Base-by-base conservation (phyloP, 2,888 invertebrate species). In the Liodrosophila aerea region DNA sequence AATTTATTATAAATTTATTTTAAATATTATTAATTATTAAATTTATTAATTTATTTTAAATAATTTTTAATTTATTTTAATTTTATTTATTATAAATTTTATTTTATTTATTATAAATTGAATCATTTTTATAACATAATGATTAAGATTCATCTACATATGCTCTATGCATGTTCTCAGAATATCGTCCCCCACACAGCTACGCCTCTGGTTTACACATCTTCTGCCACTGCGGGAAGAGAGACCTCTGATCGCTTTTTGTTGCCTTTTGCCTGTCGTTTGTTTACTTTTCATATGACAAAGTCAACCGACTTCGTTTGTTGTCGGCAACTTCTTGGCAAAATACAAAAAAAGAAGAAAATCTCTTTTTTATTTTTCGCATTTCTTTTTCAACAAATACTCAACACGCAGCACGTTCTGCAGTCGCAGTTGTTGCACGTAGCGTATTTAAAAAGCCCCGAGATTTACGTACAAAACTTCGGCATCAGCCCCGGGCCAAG, bases 261-360 rank as follows among this genome's bases (percentile, higher is more conserved):
- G 73, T 63, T 76, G 77, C 75, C 75, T 73, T 76, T 80, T 76
- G 75, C 60, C 77, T 61, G 80, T 75, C 77, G 77, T 73, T 77
- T 80, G 80, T 80, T 80, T 77, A 77, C 77, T 75, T 80, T 77
- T 77, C 77, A 77, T 77, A 77, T 80, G 77, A 80, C 77, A 77
- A 80, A 77, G 77, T 77, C 77, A 77, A 80, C 43, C 77, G 67
- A 77, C 76, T 53, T 57, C 75, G 29, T 67, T 52, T 56, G 47
- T 73, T 62, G 76, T 66, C 76, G 76, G 80, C 80, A 76, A 78
- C 72, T 76, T 80, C 80, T 76, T 77, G 74, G 64, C 66, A 72
- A 78, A 60, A 43, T 13, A 30, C 30, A 7, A 3, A 3, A 46
- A 39, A 29, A 50, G 39, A 39, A 57, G 58, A 59, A 51, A 5